Base-by-base conservation (phyloP, 1,140 invertebrate species). In the Trachelipus rathkii region DNA sequence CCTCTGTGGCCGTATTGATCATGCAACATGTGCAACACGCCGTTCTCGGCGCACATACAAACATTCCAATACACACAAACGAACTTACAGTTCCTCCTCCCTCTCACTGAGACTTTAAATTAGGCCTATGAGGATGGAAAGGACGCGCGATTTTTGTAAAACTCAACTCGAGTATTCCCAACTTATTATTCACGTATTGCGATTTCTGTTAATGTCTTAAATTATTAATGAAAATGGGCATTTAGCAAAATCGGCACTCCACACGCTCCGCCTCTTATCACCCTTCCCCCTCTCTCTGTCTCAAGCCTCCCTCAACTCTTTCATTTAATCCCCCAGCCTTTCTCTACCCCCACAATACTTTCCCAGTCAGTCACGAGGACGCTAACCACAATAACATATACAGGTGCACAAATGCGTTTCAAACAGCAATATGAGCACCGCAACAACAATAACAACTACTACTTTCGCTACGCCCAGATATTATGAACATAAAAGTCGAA, bases 21-120 rank as follows among this genome's bases (percentile, higher is more conserved):
- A 60, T 60, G 50, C 50, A 60, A 60, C 50, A 60, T 60, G 50
- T 60, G 50, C 50, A 60, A 60, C 50, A 60, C 50, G 50, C 50
- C 19, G 11, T 60, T 19, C 50, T 19, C 50, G 50, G 19, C 50
- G 50, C 50, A 60, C 50, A 60, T 60, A 60, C 50, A 15, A 60
- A 60, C 50, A 60, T 60, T 60, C 50, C 50, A 19, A 60, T 60
- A 60, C 50, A 15, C 50, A 60, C 50, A 19, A 60, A 60, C 50
- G 50, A 60, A 60, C 50, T 2, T 15, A 60, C 50, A 19, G 50
- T 15, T 19, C 50, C 19, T 19, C 50, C 50, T 60, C 50, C 19
- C 50, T 60, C 50, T 19, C 11, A 60, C 11, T 60, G 50, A 19
- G 50, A 19, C 50, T 60, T 19, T 19, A 60, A 60, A 60, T 33